These are phyloP conservation scores for Callinectes sapidus DNA, from an alignment of 2,888 invertebrate species.

Conservation along the genomic window DNA sequence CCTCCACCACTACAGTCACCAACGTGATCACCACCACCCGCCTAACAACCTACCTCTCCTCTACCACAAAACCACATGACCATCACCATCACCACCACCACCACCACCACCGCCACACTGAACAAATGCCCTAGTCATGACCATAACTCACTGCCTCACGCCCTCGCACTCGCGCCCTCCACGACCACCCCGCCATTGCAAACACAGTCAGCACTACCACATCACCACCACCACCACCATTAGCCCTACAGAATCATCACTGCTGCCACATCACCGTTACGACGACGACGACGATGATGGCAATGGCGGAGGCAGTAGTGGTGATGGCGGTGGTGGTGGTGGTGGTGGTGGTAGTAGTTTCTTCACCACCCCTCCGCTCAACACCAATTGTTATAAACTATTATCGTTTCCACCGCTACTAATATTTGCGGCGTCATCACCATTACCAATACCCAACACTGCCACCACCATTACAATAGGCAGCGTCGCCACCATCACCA, in stretches of 20 bases:
- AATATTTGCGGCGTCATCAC: neutral
- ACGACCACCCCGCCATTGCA: neutral
- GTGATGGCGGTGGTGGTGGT: too few relatives aligned
- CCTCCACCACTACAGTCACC: neutral
- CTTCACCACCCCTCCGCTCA: neutral
- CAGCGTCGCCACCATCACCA: neutral
- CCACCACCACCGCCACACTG: neutral
- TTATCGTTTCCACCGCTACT: neutral
- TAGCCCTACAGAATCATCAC: neutral
- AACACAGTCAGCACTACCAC: neutral
- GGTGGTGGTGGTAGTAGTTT: neutral
- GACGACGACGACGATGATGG: neutral
- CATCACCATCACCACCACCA: constrained; percentile 3
- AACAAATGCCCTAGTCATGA: neutral
- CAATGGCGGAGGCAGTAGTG: neutral
- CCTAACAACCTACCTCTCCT: neutral
- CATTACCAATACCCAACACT: neutral
- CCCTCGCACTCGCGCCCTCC: neutral
- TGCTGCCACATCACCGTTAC: neutral
- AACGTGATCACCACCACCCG: neutral
- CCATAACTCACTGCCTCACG: neutral
- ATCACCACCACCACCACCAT: constrained; percentile 21
- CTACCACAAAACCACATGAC: neutral
- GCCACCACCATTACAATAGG: neutral
- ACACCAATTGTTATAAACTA: neutral